Base-by-base conservation (phyloP, 1,140 invertebrate species). In the Paralvinella palmiformis region DNA sequence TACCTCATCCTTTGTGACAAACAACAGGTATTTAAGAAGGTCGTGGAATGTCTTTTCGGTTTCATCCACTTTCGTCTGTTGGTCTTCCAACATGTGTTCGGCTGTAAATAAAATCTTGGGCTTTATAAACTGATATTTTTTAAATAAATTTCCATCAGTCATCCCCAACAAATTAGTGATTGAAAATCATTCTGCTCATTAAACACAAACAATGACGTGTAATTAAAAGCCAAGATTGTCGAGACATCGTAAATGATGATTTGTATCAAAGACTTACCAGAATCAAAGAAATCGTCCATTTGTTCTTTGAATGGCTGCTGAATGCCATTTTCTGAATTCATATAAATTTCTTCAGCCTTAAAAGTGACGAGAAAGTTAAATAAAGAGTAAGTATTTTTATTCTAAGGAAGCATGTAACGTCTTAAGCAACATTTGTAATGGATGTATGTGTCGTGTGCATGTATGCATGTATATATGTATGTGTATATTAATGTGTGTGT, bases 381-480 rank as follows among this genome's bases (percentile, higher is more conserved):
- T 22, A 17, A 20, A 55, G 31, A 31, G 3, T 20, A 24, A 17
- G 4, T 20, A 17, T 2, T 22, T 24, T 24, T 55, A 20, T 20
- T 24, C 37, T 10, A 45, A 60, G 13, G 3, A 20, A 45, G 6
- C 4, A 29, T 56, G 2, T 36, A 63, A 13, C 29, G 35, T 2
- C 29, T 45, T 36, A 29, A 41, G 17, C 22, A 52, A n/a, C 35
- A 62, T n/a, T 33, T 33, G 27, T 68, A 72, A 71, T 36, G 69
- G 66, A 33, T 62, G 36, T 32, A 65, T 66, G 41, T 71, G 69
- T 50, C 68, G 62, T 20, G 71, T 41, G 60, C 73, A 76, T 58
- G 64, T 75, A 10, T 67, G 29, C 10, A 66, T 70, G 15, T 72
- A 74, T 62, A 70, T 73, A 59, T 68, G 64, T 52, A 74, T 74